Percentiles rank a stretch among this genome's conserved stretches.
Conservation (phyloP, 92 coral and sea anemone species). For the Parazoanthus atlanticus region DNA sequence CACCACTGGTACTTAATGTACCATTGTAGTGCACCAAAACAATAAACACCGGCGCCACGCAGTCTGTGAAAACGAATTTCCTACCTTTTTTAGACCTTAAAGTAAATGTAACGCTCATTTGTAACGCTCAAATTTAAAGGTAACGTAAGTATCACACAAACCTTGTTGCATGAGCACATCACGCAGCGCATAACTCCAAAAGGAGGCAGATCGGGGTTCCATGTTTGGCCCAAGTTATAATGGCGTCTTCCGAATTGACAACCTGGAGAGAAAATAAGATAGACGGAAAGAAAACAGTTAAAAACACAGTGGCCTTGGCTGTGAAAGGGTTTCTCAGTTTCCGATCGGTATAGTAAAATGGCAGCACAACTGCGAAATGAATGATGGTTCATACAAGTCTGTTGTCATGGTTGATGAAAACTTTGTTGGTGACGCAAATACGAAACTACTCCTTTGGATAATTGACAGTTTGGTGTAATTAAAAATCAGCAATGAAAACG, state of each 20-base stretch:
- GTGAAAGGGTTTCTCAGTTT: too few species aligned
- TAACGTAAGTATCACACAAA: conserved; percentile 7
- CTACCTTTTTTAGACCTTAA: background rate
- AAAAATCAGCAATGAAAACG: conserved; percentile 15
- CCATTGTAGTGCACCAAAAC: background rate
- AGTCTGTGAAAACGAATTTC: conserved; percentile 15
- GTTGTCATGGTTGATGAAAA: conserved; percentile 22
- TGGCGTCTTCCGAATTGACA: conserved; percentile 66
- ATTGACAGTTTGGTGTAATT: conserved; percentile 25
- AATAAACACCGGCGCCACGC: conserved; percentile 28
- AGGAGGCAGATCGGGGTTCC: conserved; percentile 79
- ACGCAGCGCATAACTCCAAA: conserved; percentile 77
- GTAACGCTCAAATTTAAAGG: background rate
- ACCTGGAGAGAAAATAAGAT: conserved; percentile 51
- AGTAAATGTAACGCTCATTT: background rate
- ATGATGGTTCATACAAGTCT: background rate
- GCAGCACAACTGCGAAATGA: background rate
- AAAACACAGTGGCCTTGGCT: background rate
- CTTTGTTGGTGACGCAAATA: conserved; percentile 7
- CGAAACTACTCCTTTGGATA: background rate
- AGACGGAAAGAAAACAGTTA: background rate
- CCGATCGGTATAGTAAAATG: background rate
- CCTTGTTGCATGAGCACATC: conserved; percentile 75
- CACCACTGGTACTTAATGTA: background rate
- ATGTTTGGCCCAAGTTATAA: conserved; percentile 66